These are phyloP conservation scores for Phaenicophaeus curvirostris DNA, from an alignment of 2,797 vertebrate species.

Conservation along the genomic window DNA sequence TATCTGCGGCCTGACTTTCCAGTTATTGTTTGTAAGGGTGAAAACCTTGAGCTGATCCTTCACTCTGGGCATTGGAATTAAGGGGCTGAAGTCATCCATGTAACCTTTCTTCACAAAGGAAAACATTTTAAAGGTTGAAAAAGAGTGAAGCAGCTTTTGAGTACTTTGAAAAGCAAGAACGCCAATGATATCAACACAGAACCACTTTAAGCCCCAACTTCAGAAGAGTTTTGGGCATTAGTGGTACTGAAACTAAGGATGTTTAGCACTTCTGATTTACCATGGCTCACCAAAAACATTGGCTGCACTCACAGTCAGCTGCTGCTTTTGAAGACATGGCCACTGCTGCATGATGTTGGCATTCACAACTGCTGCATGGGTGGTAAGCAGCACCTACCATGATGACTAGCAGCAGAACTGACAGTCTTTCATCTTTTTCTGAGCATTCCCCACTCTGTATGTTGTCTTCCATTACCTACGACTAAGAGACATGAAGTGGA, in stretches of 20 bases:
- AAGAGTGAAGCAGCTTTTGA: not conserved
- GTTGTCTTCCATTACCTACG: not conserved
- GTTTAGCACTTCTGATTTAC: not conserved
- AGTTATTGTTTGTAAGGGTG: not conserved
- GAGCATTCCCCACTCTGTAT: not conserved
- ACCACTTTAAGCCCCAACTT: not conserved
- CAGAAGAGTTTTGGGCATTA: not conserved
- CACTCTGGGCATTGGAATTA: not conserved
- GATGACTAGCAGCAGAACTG: not conserved
- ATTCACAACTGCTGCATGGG: not conserved
- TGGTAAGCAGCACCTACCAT: not conserved
- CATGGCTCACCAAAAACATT: fast-evolving
- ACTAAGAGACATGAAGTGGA: not conserved
- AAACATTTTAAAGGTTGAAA: not conserved
- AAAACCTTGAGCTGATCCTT: not conserved
- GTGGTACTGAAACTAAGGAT: not conserved
- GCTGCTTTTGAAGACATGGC: conserved; percentile 11
- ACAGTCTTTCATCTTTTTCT: not conserved
- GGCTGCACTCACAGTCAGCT: not conserved
- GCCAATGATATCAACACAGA: not conserved
- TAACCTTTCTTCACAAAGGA: not conserved
- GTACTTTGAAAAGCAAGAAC: not conserved
- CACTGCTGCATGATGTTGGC: not conserved
- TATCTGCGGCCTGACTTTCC: not conserved
- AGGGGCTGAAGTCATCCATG: not conserved